Base-by-base conservation (phyloP, 2,888 invertebrate species). In the Odontothrips loti region DNA sequence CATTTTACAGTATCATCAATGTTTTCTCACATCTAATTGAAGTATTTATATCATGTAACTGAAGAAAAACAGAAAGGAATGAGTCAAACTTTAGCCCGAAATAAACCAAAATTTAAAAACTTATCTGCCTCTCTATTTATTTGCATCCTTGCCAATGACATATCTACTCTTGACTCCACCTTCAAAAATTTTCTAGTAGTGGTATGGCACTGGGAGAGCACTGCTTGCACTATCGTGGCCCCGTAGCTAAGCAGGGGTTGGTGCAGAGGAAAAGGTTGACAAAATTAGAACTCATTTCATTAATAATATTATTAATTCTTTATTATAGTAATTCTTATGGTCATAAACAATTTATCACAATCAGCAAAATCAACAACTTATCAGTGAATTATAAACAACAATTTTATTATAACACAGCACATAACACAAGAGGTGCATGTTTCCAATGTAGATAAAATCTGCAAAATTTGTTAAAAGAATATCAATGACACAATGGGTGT, bases 271-370 rank as follows among this genome's bases (percentile, higher is more conserved):
- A 15, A 9, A 20, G 51, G 20, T 15, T 20, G 0, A 58, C 6
- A 20, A 17, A 6, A 8, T 4, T 15, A 58, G n/a, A 17, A 58
- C 51, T 17, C 15, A 58, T 4, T 6, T 15, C 58, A 15, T 20
- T n/a, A 17, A 12, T 75, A n/a, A 27, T 75, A 75, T 27, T 27
- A 9, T 27, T 68, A n/a, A 11, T 75, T 75, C 23, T 75, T 12
- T 27, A 27, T 9, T 27, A 75, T 27, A 75, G 23, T 27, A 23
- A 75, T 75, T 75, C 23, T 27, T 75, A 27, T 10, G 12, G 23
- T 75, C 68, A 27, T 75, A 75, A 75, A 75, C 27, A 75, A 75
- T 75, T 75, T 75, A 75, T 75, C 68, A 75, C 68, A 75, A 75
- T 75, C 68, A 75, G 23, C 68, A 75, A 75, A 75, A 75, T 75